Evolutionary conservation across 1,140 invertebrate species (phyloP).

Genomic region (Nephotettix cincticeps): DNA sequence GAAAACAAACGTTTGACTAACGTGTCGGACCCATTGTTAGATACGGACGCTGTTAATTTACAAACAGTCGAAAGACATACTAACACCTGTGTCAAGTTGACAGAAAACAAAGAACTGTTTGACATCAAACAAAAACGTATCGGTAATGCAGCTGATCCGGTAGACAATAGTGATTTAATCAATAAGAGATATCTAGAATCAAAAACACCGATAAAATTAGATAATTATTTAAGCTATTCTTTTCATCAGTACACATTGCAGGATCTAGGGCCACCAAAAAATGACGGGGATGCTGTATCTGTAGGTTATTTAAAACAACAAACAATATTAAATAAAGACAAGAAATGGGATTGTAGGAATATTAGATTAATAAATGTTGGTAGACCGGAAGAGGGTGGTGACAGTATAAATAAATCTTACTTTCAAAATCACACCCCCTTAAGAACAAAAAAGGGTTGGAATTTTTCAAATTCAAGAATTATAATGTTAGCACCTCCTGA

Average conservation of each 20-base stretch:
- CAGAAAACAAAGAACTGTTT: background rate
- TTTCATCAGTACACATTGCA: background rate
- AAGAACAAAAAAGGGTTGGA: background rate
- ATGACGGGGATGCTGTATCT: background rate
- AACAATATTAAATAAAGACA: background rate
- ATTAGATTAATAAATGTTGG: slow-evolving; percentile 8
- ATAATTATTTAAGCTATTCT: background rate
- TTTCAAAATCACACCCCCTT: background rate
- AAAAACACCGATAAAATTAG: background rate
- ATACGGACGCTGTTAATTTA: background rate
- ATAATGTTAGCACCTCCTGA: background rate
- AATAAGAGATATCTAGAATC: background rate
- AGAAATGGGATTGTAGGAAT: background rate
- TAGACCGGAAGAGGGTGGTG: background rate
- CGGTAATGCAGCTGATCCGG: background rate
- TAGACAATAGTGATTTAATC: background rate
- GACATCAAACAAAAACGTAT: background rate
- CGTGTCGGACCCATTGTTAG: background rate
- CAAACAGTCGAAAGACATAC: background rate
- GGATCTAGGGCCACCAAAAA: background rate
- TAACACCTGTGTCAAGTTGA: background rate
- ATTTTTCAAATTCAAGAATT: background rate
- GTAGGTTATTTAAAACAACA: background rate
- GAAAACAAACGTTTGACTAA: background rate
- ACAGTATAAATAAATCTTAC: background rate